phyloP scores from a whole-genome alignment of 2,113 vertebrate genomes.

The Spea multiplicata region DNA sequence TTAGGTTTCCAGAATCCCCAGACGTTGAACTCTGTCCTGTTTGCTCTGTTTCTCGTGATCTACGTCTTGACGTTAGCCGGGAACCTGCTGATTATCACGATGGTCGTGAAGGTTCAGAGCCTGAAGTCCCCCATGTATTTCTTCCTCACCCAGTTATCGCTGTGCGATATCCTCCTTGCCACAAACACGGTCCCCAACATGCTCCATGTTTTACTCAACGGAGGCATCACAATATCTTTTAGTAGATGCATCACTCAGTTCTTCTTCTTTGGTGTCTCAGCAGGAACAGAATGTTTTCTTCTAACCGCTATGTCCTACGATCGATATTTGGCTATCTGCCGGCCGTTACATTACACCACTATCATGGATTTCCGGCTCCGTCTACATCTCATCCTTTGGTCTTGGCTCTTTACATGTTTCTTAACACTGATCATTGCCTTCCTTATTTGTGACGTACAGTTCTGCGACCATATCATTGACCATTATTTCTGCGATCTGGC shows the following conservation, averaged over 20 bases:
- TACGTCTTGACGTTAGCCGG: slow-evolving; percentile 47
- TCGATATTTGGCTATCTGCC: no score
- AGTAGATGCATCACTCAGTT: slow-evolving; percentile 7
- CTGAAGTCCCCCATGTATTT: slow-evolving; percentile 36
- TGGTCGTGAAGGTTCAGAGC: slow-evolving; percentile 10
- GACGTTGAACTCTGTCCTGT: slow-evolving; percentile 39
- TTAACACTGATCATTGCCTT: no score
- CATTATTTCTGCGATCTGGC: no score
- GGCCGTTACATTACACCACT: no score
- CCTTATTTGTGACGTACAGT: no score
- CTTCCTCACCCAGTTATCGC: no score
- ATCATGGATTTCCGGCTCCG: no score
- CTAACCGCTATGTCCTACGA: no score
- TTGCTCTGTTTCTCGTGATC: slow-evolving; percentile 44
- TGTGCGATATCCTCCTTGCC: slow-evolving; percentile 45
- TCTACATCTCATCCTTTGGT: no score
- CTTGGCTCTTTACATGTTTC: no score
- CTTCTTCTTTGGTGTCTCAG: slow-evolving; percentile 11
- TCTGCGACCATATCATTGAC: no score
- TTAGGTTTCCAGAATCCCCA: slow-evolving; percentile 46
- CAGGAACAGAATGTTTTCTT: not conserved
- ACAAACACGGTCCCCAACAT: slow-evolving; percentile 43
- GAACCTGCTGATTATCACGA: slow-evolving; percentile 46
- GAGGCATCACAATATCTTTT: not conserved
- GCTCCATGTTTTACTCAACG: slow-evolving; percentile 10